phyloP scores from a whole-genome alignment of 2,113 vertebrate genomes.

The Cyanoliseus patagonus region DNA sequence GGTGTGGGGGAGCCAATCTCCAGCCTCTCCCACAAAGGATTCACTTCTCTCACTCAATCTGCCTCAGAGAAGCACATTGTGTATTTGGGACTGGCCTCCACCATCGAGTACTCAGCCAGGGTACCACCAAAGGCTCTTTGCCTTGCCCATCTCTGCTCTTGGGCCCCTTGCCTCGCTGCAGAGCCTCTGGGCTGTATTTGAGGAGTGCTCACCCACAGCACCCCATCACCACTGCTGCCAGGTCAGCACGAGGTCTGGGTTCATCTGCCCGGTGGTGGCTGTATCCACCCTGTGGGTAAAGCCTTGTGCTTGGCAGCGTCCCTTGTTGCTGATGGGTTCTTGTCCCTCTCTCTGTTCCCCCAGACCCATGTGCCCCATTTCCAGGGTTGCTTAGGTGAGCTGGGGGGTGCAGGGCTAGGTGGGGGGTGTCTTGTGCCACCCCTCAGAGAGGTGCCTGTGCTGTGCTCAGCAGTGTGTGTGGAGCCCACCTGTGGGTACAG shows the following conservation, averaged over 20 bases:
- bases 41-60: not conserved
- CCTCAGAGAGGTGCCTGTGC: not conserved
- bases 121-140: not conserved
- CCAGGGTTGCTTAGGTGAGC: not conserved
- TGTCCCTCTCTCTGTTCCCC: not conserved
- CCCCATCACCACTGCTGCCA: not conserved
- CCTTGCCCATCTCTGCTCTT: not conserved
- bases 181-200: not conserved
- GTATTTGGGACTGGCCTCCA: not conserved
- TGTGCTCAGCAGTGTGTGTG: not conserved
- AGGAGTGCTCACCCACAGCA: not conserved
- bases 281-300: not conserved
- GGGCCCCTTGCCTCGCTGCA: not conserved
- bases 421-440: not conserved
- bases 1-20: not conserved
- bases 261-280: not conserved
- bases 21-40: not conserved
- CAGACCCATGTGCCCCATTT: not conserved
- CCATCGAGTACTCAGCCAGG: not conserved
- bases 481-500: accelerated
- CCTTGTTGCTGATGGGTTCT: not conserved
- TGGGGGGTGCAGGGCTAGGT: not conserved
- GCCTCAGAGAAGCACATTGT: constrained; percentile 12
- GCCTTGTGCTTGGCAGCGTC: not conserved
- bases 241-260: not conserved